phyloP scores from a whole-genome alignment of 92 coral and sea anemone species.

The Hydrozoanthus gracilis region DNA sequence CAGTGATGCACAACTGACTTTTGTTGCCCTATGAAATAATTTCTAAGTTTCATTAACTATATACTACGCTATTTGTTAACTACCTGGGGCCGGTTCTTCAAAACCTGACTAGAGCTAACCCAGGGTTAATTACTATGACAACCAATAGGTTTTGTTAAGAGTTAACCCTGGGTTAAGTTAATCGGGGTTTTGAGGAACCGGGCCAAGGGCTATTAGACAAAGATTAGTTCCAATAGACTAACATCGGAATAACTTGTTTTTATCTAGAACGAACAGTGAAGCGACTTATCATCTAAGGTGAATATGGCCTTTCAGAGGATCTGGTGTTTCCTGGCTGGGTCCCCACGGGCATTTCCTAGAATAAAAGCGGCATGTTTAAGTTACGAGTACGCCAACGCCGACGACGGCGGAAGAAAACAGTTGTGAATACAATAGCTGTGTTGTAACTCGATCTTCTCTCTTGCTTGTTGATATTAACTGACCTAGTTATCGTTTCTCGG shows the following conservation, averaged over 20 bases:
- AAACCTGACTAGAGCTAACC: too few species aligned
- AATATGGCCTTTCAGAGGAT: slow-evolving; percentile 72
- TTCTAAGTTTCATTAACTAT: neutral
- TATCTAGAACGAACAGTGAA: neutral
- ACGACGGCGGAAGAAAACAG: too few species aligned
- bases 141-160: too few species aligned
- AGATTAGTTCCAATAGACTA: neutral
- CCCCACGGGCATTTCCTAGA: slow-evolving; percentile 93
- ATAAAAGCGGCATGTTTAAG: neutral
- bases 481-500: too few species aligned
- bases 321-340: slow-evolving; percentile 82
- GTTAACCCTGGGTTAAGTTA: neutral
- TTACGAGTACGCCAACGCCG: too few species aligned
- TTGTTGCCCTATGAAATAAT: neutral
- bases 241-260: neutral
- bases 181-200: too few species aligned
- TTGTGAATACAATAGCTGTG: too few species aligned
- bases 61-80: neutral
- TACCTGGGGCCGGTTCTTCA: neutral
- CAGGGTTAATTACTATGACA: too few species aligned
- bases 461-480: too few species aligned
- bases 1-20: neutral
- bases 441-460: too few species aligned
- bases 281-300: slow-evolving; percentile 38
- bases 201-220: neutral